A percentile compares a stretch with the other conserved stretches of the same genome.
These are phyloP conservation scores for Passer domesticus DNA, from an alignment of 2,113 vertebrate genomes.

Conservation along the genomic window DNA sequence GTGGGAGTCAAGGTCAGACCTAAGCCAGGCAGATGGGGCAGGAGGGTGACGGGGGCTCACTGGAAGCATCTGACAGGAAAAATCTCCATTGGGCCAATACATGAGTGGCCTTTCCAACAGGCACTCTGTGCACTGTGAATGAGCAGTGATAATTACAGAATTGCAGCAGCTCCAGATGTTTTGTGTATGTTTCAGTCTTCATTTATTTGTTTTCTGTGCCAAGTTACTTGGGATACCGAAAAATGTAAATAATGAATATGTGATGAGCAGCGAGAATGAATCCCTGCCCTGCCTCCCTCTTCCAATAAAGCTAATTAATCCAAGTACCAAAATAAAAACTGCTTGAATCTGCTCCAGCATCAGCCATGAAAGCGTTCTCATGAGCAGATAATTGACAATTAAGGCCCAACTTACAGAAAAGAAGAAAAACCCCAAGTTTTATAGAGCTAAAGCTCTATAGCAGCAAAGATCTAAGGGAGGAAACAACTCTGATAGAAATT, in stretches of 20 bases:
- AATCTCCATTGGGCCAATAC: background rate
- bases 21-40: background rate
- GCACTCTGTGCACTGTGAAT: background rate
- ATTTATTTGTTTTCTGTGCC: conserved; percentile 39
- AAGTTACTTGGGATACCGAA: conserved; percentile 37
- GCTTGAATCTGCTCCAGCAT: conserved; percentile 10
- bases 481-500: background rate
- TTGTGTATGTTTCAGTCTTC: conserved; percentile 7
- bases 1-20: background rate
- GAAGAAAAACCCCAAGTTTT: background rate
- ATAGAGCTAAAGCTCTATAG: background rate
- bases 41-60: rapidly evolving
- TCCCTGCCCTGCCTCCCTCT: background rate
- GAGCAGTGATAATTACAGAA: background rate
- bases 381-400: conserved; percentile 41
- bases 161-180: conserved; percentile 31
- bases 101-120: background rate
- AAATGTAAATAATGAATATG: conserved; percentile 48
- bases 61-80: background rate
- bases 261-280: conserved; percentile 50
- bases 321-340: conserved; percentile 63
- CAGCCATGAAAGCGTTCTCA: conserved; percentile 1
- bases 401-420: background rate
- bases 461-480: background rate
- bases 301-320: conserved; percentile 59